Evolutionary conservation across 2,797 vertebrate species (phyloP), one percentile per base, ranked within the genome.

Genomic region (Macropus fuliginosus): DNA sequence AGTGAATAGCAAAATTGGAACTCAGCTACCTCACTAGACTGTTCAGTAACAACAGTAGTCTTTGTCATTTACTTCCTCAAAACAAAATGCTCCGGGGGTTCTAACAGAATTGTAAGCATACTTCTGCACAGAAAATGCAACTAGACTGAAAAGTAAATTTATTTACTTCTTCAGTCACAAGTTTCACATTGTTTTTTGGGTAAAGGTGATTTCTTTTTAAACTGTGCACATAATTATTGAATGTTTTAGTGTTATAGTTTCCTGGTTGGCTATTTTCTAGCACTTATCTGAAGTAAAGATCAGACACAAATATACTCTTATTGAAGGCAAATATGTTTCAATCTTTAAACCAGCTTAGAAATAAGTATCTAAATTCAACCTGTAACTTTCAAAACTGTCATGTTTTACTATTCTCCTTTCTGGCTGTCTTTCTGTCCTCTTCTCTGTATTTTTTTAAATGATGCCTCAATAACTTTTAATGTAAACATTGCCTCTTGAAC

Each of bases 1-100:
- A 40, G 8, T 9, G 91, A 56, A 74, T 31, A 57, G 90, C 50
- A 52, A 93, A 95, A 93, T 40, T 93, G 46, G 6, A 94, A 90
- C 50, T 40, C 81, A 50, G 14, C 34, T n/a, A 21, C 52, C 34
- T 95, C 55, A 57, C 16, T 27, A 50, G 24, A 54, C n/a, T 74
- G 18, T 12, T 95, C 91, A 93, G 34, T 50, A 95, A 74, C 54
- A 24, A 54, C 3, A 91, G 54, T 40, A 24, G 11, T 56, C 34
- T 56, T 56, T 56, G 62, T 27, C 6, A 56, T 54, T 91, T n/a
- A 89, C 56, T 46, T 52, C 46, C n/a, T 57, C 66, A 93, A 31
- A 94, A 66, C 21, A 93, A 91, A 92, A 56, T 66, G 91, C n/a
- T 94, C 12, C 16, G 29, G 27, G 74, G 31, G 12, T 81, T 91